phyloP scores from a whole-genome alignment of 2,888 invertebrate species.

The Eupithecia subfuscata region DNA sequence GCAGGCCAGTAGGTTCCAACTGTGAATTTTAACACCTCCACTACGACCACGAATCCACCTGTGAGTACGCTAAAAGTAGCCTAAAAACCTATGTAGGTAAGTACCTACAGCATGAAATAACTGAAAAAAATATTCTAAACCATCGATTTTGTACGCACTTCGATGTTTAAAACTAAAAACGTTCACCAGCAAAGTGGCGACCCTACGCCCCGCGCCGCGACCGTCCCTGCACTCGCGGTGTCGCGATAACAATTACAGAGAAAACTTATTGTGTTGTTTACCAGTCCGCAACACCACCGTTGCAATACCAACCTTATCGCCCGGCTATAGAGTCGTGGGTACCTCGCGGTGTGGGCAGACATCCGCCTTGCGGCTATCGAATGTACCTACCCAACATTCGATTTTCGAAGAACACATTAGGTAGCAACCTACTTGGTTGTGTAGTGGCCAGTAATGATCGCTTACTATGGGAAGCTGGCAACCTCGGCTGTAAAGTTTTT shows the following conservation, averaged over 20 bases:
- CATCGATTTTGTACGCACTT: not conserved
- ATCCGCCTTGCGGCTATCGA: constrained; percentile 19
- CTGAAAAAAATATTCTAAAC: not conserved
- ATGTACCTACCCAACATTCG: constrained; percentile 4
- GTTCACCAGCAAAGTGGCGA: constrained; percentile 30
- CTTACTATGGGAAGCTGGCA: constrained; percentile 4
- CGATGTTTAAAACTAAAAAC: not conserved
- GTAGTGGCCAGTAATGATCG: constrained; percentile 1
- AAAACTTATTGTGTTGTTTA: constrained; percentile 65
- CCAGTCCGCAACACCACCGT: constrained; percentile 29
- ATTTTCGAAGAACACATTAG: constrained; percentile 18
- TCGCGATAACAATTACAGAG: constrained; percentile 75
- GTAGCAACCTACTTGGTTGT: constrained; percentile 8
- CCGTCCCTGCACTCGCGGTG: constrained; percentile 57
- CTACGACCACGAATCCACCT: no score
- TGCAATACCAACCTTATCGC: constrained; percentile 39
- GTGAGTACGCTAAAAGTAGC: not conserved
- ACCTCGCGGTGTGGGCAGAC: not conserved
- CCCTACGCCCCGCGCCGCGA: constrained; percentile 47
- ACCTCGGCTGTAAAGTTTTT: not conserved
- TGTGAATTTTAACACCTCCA: not conserved
- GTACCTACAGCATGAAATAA: not conserved
- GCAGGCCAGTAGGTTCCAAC: not conserved
- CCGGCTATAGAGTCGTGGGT: constrained; percentile 16
- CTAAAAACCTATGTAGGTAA: not conserved